Base-by-base conservation (phyloP, 2,797 vertebrate species). In the Octomys mimax region DNA sequence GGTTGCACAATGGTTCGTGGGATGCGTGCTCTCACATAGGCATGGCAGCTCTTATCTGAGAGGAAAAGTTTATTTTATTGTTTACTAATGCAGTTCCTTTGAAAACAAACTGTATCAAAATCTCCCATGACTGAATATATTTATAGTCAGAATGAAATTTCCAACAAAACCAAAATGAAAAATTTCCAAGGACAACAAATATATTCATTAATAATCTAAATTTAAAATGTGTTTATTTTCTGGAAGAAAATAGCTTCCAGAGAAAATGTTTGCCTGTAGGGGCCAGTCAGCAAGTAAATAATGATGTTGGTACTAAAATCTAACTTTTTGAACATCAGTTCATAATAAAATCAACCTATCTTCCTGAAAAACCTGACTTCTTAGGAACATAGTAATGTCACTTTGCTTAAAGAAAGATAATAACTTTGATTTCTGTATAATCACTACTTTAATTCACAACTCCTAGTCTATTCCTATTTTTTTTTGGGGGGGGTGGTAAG, bases 141-240 rank as follows among this genome's bases (percentile, higher is more conserved):
- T 87, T 75, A 28, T 61, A 87, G 19, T 39, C 39, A 89, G 36
- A 96, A 80, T 66, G 75, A 75, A 92, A 46, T 88, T 79, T 79
- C 62, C 89, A 36, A 59, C 54, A 89, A 83, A 80, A 39, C 16
- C 18, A 26, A 59, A 33, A 75, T 22, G 13, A 89, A 66, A 86
- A 64, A 52, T 0, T 89, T 2, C 42, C 39, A 59, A 75, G 13
- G 7, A 92, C 26, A 90, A 95, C 4, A 87, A 94, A 68, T 8
- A 80, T 62, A 77, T 85, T 81, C n/a, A 59, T 71, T 79, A 71
- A 80, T 70, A 89, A 26, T 1, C 64, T 90, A 66, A 46, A n/a
- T 85, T 42, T 57, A 79, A 90, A 61, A 82, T 39, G 54, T 77
- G 9, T 26, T 80, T 92, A n/a, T 91, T 91, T 97, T 94, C 80